These are phyloP conservation scores for Fissipunctia ypsillon DNA, from an alignment of 2,888 invertebrate genomes.

Conservation along the genomic window DNA sequence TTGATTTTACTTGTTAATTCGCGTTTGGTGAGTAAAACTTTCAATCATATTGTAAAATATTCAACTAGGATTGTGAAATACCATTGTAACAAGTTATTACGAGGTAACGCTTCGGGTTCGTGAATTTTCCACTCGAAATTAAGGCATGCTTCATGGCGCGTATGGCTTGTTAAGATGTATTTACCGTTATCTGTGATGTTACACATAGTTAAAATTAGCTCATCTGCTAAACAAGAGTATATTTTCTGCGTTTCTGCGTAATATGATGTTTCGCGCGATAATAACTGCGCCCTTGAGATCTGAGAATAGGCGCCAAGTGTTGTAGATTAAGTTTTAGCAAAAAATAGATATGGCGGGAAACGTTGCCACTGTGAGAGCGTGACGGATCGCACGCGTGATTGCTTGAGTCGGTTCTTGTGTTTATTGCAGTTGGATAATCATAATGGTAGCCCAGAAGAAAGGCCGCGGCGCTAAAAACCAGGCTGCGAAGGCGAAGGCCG, in stretches of 20 bases:
- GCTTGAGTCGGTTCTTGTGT: slow-evolving; percentile 60
- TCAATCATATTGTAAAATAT: slow-evolving; percentile 25
- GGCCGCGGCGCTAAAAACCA: slow-evolving; percentile 87
- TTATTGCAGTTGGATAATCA: slow-evolving; percentile 72
- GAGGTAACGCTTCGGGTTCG: slow-evolving; percentile 70
- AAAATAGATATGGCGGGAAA: slow-evolving; percentile 82
- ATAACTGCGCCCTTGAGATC: slow-evolving; percentile 81
- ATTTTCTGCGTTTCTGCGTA: slow-evolving; percentile 64
- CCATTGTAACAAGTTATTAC: slow-evolving; percentile 54
- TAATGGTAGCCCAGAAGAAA: slow-evolving; percentile 87
- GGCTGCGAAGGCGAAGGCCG: slow-evolving; percentile 82
- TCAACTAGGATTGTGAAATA: slow-evolving; percentile 34
- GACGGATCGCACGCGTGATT: slow-evolving; percentile 64
- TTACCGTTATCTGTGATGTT: slow-evolving; percentile 76
- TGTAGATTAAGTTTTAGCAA: slow-evolving; percentile 71
- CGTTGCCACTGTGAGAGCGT: slow-evolving; percentile 66
- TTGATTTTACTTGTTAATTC: slow-evolving; percentile 75
- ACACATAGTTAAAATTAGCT: slow-evolving; percentile 65
- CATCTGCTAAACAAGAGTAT: slow-evolving; percentile 49
- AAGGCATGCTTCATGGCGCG: slow-evolving; percentile 87
- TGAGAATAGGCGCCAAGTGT: slow-evolving; percentile 82
- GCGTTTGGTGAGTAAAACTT: slow-evolving; percentile 74
- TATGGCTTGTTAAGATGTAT: slow-evolving; percentile 76
- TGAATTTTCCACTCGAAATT: slow-evolving; percentile 84
- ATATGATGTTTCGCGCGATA: slow-evolving; percentile 76